phyloP scores from a whole-genome alignment of 2,888 invertebrate species.

The Plebejus argus region DNA sequence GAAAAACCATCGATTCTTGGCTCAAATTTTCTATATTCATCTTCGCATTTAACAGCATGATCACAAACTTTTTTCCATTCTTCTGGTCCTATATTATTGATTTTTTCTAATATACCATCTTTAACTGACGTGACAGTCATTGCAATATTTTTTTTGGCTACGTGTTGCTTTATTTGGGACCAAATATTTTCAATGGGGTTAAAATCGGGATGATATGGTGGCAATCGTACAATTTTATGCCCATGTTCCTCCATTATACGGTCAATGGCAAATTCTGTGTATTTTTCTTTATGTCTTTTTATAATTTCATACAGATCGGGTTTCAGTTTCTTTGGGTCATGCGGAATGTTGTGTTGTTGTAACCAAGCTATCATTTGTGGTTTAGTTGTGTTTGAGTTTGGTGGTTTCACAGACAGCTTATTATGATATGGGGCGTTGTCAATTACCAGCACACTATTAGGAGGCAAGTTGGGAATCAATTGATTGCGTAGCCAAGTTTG shows the following conservation, averaged over 20 bases:
- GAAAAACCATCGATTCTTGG: too few species aligned
- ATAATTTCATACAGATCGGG: slow-evolving; percentile 33
- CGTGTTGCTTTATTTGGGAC: slow-evolving; percentile 19
- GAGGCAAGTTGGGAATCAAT: slow-evolving; percentile 36
- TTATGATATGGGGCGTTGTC: slow-evolving; percentile 34
- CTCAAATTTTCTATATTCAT: slow-evolving; percentile 35
- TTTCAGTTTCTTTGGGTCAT: neutral
- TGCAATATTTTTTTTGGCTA: slow-evolving; percentile 7
- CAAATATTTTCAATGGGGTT: slow-evolving; percentile 31
- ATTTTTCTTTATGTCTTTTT: slow-evolving; percentile 34
- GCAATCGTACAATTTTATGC: slow-evolving; percentile 31
- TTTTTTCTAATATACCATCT: slow-evolving; percentile 35
- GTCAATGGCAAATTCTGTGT: slow-evolving; percentile 32
- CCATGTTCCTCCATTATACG: slow-evolving; percentile 34
- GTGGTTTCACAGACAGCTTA: slow-evolving; percentile 33
- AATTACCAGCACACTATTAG: slow-evolving; percentile 31
- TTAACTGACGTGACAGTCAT: slow-evolving; percentile 31
- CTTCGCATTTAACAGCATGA: slow-evolving; percentile 38
- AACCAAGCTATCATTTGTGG: slow-evolving; percentile 33
- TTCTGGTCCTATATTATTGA: slow-evolving; percentile 37
- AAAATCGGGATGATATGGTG: slow-evolving; percentile 31
- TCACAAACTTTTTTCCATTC: slow-evolving; percentile 37
- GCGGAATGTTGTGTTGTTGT: slow-evolving; percentile 26
- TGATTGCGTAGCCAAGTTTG: slow-evolving; percentile 35
- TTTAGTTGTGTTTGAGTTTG: slow-evolving; percentile 33